Conservation (phyloP, 2,113 vertebrate species). For the Saccopteryx leptura region DNA sequence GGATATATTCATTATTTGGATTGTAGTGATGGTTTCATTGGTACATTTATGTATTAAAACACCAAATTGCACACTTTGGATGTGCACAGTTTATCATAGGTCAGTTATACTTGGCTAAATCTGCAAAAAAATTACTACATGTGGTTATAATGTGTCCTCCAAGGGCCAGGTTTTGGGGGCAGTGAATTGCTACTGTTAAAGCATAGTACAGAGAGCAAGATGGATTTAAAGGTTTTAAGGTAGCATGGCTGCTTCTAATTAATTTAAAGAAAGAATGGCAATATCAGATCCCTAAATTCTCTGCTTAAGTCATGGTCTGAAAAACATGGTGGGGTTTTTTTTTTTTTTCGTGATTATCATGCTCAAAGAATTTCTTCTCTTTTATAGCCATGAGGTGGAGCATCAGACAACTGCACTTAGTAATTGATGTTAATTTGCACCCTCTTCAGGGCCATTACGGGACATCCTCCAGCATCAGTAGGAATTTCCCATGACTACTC, state of each 20-base stretch:
- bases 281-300: background rate
- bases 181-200: no score
- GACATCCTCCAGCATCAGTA: background rate
- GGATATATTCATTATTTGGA: background rate
- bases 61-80: background rate
- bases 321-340: no score
- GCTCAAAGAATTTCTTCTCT: background rate
- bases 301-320: background rate
- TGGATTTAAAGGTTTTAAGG: background rate
- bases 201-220: background rate
- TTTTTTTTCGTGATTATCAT: background rate
- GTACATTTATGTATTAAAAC: background rate
- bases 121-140: background rate
- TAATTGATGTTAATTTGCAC: background rate
- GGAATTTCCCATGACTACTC: background rate
- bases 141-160: background rate
- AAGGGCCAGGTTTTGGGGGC: background rate
- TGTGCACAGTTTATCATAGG: background rate
- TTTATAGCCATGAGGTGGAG: background rate
- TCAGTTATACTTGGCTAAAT: background rate
- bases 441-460: background rate
- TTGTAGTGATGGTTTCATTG: background rate
- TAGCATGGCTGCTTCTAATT: background rate
- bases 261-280: background rate
- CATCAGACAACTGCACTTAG: background rate